A percentile compares a stretch with the other conserved stretches of the same genome.
Conservation (phyloP, 2,113 vertebrate genomes). For the Phylloscopus trochilus region DNA sequence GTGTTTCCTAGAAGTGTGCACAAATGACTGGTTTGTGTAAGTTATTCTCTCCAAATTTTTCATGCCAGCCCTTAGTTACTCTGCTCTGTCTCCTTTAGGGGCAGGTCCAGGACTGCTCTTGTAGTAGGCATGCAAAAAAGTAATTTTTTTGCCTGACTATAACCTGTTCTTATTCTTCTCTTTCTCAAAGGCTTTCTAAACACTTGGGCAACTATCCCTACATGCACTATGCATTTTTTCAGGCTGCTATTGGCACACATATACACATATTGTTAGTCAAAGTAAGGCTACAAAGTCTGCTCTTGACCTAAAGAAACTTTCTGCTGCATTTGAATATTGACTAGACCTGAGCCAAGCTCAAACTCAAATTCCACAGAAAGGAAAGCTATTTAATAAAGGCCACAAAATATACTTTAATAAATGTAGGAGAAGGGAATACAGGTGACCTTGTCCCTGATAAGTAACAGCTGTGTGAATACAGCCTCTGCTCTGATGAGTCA, state of each 20-base stretch:
- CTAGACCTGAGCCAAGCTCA: neutral
- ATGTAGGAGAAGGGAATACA: neutral
- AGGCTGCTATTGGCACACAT: neutral
- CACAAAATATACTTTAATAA: neutral
- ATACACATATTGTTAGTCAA: neutral
- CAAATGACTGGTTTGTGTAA: fast-evolving
- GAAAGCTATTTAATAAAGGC: neutral
- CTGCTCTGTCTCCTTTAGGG: neutral
- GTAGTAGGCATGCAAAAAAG: fast-evolving
- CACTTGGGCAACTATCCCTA: neutral
- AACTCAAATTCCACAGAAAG: neutral
- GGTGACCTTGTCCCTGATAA: neutral
- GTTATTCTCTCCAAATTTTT: neutral
- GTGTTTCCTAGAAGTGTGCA: neutral
- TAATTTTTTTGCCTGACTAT: neutral
- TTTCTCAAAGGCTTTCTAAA: neutral
- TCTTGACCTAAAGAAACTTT: neutral
- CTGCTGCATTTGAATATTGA: neutral
- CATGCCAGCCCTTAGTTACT: neutral
- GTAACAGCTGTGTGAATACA: neutral
- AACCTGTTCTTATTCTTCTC: neutral
- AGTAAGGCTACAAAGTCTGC: neutral
- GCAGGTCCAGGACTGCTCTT: neutral
- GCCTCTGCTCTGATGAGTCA: neutral
- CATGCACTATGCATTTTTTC: neutral